A percentile compares a stretch with the other conserved stretches of the same genome.
These are phyloP conservation scores for Bos indicus DNA, from an alignment of 2,113 vertebrate genomes.

Conservation along the genomic window DNA sequence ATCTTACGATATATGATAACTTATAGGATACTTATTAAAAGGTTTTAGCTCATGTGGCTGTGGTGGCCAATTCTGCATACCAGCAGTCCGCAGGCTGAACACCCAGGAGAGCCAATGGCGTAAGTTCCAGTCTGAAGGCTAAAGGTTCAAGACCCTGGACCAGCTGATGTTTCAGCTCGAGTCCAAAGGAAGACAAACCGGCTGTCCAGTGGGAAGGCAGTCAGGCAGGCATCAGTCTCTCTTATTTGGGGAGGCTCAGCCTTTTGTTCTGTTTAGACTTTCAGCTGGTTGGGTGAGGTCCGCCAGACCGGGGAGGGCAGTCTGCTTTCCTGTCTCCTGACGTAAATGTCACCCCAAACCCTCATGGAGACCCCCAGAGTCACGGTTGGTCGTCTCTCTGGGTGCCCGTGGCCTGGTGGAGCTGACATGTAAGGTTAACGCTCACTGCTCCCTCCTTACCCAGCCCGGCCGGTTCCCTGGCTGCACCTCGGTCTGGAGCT, in stretches of 20 bases:
- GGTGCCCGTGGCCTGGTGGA: fast-evolving
- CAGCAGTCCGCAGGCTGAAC: not conserved
- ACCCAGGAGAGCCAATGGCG: fast-evolving
- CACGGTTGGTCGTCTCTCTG: not conserved
- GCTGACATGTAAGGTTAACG: not conserved
- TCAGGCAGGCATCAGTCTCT: not conserved
- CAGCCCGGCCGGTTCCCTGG: not conserved
- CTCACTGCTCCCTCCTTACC: not conserved
- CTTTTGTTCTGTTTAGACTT: not conserved
- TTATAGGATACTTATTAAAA: not conserved
- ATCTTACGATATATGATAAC: fast-evolving
- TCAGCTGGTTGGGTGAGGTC: not conserved
- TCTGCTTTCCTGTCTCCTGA: no score
- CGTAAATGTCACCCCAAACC: not conserved
- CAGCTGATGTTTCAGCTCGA: fast-evolving
- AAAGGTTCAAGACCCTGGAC: not conserved
- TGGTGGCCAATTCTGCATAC: not conserved
- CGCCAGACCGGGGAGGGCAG: not conserved
- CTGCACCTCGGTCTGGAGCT: no score
- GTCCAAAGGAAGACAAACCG: not conserved
- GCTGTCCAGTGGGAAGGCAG: no score
- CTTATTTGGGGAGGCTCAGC: not conserved
- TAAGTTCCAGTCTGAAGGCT: not conserved
- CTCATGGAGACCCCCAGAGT: not conserved
- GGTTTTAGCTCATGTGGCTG: fast-evolving